Evolutionary conservation across 2,113 vertebrate species (phyloP).

Genomic region (Miniopterus natalensis): DNA sequence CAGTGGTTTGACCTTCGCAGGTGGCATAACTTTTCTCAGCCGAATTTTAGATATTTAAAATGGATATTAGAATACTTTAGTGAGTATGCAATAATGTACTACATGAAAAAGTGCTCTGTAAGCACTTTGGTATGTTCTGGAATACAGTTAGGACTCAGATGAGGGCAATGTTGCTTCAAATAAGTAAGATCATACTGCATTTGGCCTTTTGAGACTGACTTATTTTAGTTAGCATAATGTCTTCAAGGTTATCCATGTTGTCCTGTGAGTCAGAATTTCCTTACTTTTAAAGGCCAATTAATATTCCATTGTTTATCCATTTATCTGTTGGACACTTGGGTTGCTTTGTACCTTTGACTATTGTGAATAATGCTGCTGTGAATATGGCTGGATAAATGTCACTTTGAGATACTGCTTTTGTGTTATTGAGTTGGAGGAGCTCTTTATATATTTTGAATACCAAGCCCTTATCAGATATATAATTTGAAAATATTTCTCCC

Average conservation of each 20-base stretch:
- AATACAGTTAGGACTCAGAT: background rate
- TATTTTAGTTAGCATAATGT: background rate
- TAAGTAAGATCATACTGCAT: background rate
- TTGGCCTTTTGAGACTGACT: background rate
- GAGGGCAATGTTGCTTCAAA: background rate
- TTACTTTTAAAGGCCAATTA: background rate
- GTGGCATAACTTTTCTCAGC: background rate
- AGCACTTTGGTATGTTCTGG: background rate
- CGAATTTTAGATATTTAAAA: slow-evolving; percentile 6
- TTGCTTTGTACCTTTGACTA: background rate
- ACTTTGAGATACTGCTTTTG: background rate
- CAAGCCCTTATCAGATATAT: background rate
- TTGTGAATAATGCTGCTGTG: background rate
- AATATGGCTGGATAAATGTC: background rate
- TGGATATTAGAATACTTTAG: background rate
- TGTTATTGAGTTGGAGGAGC: background rate
- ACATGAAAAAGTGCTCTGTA: background rate
- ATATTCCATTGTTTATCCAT: background rate
- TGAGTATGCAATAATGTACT: background rate
- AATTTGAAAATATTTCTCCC: background rate
- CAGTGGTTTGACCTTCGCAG: background rate
- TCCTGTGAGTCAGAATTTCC: background rate
- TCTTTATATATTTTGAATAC: background rate
- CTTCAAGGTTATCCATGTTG: background rate
- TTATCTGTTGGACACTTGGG: background rate